phyloP scores from a whole-genome alignment of 2,797 vertebrate genomes.

The Oreonectes daqikongensis region DNA sequence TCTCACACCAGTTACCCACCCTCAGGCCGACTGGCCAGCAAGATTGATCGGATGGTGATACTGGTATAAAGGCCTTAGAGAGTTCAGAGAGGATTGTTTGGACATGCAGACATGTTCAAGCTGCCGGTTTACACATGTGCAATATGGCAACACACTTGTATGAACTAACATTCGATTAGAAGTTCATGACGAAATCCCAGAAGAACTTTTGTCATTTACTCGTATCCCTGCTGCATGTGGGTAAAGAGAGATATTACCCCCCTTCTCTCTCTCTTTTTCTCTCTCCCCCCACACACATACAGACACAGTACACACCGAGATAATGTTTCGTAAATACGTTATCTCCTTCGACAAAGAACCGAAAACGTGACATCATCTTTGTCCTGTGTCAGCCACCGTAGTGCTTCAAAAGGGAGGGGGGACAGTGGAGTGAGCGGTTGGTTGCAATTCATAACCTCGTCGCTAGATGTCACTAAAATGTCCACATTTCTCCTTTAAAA shows the following conservation, averaged over 20 bases:
- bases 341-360: too few species aligned
- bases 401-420: too few species aligned
- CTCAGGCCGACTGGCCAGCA: slow-evolving; percentile 14
- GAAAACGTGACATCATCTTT: too few species aligned
- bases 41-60: slow-evolving; percentile 24
- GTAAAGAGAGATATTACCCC: background rate
- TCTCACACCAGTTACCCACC: slow-evolving; percentile 16
- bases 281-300: background rate
- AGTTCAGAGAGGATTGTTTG: too few species aligned
- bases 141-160: slow-evolving; percentile 11
- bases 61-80: slow-evolving; percentile 17
- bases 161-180: slow-evolving; percentile 41
- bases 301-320: too few species aligned
- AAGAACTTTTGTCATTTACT: slow-evolving; percentile 42
- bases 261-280: background rate
- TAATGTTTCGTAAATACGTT: too few species aligned
- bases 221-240: slow-evolving; percentile 18
- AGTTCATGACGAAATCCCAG: slow-evolving; percentile 37
- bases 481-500: too few species aligned
- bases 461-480: too few species aligned
- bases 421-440: too few species aligned
- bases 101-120: too few species aligned
- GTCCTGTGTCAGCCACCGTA: too few species aligned
- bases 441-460: too few species aligned
- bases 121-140: background rate